Evolutionary conservation across 2,888 invertebrate species (phyloP), one percentile per base, ranked within the genome.

Genomic region (Torymus tubicola): DNA sequence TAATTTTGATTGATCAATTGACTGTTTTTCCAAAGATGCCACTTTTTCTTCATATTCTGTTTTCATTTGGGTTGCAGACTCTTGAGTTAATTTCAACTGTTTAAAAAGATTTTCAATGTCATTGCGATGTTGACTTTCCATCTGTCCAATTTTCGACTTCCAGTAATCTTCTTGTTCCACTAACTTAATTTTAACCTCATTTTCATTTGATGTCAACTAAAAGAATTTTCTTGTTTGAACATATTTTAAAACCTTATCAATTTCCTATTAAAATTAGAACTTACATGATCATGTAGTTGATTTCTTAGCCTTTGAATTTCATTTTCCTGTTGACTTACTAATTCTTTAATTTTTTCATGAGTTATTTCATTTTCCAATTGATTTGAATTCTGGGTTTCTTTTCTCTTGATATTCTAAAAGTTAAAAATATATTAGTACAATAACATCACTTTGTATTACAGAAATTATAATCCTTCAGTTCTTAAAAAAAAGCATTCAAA

Each of bases 291-390:
- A 53, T 88, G 87, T 18, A 93, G 84, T 85, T 93, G 92, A 80
- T 92, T 91, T 86, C 91, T 92, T 16, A 93, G 85, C 78, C 88
- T 86, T 58, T 89, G 84, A 85, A 93, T 92, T 90, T 93, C 93
- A 68, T 88, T 87, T 68, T 93, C 92, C 86, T 93, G 93, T 81
- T 92, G 90, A 84, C 90, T 91, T 78, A 93, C 91, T 24, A 92
- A 91, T 70, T 88, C 87, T 74, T 92, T 91, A 21, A 93, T 85
- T 80, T 91, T 89, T 67, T 90, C 89, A 85, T 92, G 92, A 85
- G 89, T 88, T 72, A 88, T 87, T 2, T 88, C 84, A 58, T 91
- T 91, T 53, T 88, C 90, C 71, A 86, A 78, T 18, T 83, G 76
- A 11, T 72, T 80, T 5, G 63, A 55, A 24, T 64, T 65, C 13